Base-by-base conservation (phyloP, 2,888 invertebrate genomes). In the Bembecia ichneumoniformis region DNA sequence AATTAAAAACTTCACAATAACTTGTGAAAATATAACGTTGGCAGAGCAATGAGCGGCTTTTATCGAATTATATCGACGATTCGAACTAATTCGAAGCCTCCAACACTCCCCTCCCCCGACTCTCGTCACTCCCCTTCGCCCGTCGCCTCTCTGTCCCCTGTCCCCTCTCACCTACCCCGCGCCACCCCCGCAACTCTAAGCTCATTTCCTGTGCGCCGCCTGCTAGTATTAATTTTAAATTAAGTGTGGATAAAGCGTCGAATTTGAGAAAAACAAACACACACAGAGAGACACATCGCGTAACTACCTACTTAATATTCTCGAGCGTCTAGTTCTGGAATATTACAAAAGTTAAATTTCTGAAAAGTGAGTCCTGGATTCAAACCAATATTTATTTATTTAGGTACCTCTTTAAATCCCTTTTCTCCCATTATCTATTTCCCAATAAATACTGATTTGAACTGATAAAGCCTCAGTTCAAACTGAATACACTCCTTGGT, bases 141-240 rank as follows among this genome's bases (percentile, higher is more conserved):
- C 9, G 28, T 28, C 28, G 28, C 28, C 28, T 28, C 28, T 28
- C 28, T 50, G 35, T 50, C 48, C 35, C 43, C 47, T 51, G 50
- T 50, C 49, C 54, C 53, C 53, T 55, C 46, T 52, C 58, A 56
- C 55, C 50, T 57, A 57, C 54, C 60, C 53, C 56, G 57, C 57
- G 65, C 60, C 64, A 57, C 59, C 64, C 64, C 66, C 66, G 74
- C 77, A 60, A 63, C 88, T 89, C 89, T 89, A 90, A 90, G 88
- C 90, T 90, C 89, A 90, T 90, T 90, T 91, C 90, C 90, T 73
- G 89, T 78, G 87, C 83, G 87, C 90, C 90, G 90, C 88, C 89
- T 90, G 90, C 87, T 87, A 88, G 90, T 90, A 90, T 91, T 90
- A 90, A 91, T 90, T 90, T 90, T 90, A 90, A 90, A 90, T 90